Evolutionary conservation across 1,140 invertebrate genomes (phyloP).

Genomic region (Lasioglossum albipes): DNA sequence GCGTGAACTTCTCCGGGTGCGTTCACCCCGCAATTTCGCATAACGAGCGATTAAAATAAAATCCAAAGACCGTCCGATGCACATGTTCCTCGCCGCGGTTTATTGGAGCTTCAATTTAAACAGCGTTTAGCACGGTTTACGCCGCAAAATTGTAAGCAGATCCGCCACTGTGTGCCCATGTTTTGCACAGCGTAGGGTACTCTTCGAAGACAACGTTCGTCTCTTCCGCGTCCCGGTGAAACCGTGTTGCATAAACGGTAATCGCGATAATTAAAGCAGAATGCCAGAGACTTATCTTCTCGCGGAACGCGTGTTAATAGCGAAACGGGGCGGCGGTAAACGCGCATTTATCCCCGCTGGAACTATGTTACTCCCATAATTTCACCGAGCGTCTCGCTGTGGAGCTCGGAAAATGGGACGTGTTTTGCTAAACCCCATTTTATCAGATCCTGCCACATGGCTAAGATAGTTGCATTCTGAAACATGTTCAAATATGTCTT

Average conservation of each 20-base stretch:
- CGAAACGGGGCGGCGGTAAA: background rate
- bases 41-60: slow-evolving; percentile 6
- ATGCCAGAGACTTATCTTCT: background rate
- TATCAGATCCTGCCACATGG: no score
- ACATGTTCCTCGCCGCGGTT: background rate
- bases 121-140: background rate
- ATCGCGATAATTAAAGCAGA: slow-evolving; percentile 30
- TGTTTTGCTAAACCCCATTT: no score
- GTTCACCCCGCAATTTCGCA: background rate
- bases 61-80: background rate
- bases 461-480: no score
- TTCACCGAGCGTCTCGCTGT: background rate
- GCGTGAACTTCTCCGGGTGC: slow-evolving; percentile 31
- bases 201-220: background rate
- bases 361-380: background rate
- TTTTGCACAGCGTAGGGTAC: no score
- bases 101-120: background rate
- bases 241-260: background rate
- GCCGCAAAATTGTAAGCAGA: background rate
- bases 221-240: slow-evolving; percentile 25
- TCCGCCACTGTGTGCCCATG: no score
- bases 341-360: background rate
- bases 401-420: background rate
- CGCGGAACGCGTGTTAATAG: slow-evolving; percentile 4
- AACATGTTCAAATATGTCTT: no score